Evolutionary conservation across 2,113 vertebrate genomes (phyloP).

Genomic region (Prionailurus bengalensis): DNA sequence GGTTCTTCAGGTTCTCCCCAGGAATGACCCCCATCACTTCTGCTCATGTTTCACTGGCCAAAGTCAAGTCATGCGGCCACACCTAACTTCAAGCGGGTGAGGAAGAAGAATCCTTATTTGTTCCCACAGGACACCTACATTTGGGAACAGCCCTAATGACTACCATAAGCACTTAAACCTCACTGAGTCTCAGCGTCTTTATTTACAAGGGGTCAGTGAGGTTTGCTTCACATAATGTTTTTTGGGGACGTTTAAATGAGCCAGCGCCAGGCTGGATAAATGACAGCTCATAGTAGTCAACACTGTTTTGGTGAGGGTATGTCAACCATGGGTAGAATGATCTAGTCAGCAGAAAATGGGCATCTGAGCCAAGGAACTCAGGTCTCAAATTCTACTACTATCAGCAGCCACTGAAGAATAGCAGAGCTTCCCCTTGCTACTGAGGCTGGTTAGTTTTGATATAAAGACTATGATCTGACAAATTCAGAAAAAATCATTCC

Average conservation of each 20-base stretch:
- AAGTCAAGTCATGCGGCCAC: neutral
- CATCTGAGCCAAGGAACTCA: neutral
- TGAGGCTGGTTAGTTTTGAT: neutral
- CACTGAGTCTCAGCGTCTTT: neutral
- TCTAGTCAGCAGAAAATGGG: neutral
- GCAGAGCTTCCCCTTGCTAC: neutral
- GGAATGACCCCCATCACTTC: neutral
- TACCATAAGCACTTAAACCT: neutral
- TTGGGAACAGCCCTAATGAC: neutral
- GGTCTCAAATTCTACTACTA: neutral
- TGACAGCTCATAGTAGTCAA: neutral
- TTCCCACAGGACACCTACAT: neutral
- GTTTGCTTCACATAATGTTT: neutral
- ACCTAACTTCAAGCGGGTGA: neutral
- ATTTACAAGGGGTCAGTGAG: neutral
- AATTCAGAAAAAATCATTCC: neutral
- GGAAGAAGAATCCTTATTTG: neutral
- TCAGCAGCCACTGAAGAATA: neutral
- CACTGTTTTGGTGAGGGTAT: neutral
- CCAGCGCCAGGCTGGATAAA: neutral
- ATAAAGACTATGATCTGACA: neutral
- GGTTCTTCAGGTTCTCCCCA: neutral
- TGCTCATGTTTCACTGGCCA: neutral
- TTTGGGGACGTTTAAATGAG: neutral
- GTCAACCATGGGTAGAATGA: neutral